These are phyloP conservation scores for Urechis unicinctus DNA, from an alignment of 2,888 invertebrate species.

Conservation along the genomic window DNA sequence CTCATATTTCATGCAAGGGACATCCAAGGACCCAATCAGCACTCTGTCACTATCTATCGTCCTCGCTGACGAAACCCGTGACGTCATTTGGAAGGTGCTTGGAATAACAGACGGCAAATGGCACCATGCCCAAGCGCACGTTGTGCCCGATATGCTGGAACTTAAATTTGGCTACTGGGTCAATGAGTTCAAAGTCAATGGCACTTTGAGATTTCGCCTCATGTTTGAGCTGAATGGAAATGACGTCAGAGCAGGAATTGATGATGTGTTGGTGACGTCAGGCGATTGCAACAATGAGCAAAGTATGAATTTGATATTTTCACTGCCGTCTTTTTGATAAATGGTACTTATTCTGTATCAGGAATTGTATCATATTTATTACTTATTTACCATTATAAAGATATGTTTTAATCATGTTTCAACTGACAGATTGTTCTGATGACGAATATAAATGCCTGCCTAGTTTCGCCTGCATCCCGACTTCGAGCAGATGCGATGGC, in stretches of 20 bases:
- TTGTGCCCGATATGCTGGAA: background rate
- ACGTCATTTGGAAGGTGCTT: conserved; percentile 17
- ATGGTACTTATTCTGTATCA: too few relatives aligned
- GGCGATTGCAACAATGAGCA: conserved; percentile 8
- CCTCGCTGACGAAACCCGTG: background rate
- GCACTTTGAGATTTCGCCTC: conserved; percentile 5
- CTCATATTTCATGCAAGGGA: conserved; percentile 13
- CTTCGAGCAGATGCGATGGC: conserved; percentile 12
- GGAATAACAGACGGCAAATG: conserved; percentile 13
- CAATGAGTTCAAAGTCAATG: background rate
- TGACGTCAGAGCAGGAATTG: conserved; percentile 14
- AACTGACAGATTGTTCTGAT: conserved; percentile 13
- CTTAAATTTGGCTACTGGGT: background rate
- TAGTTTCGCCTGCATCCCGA: conserved; percentile 14
- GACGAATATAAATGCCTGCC: conserved; percentile 13
- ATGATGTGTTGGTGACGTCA: conserved; percentile 10
- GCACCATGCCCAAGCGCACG: conserved; percentile 14
- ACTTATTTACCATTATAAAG: background rate
- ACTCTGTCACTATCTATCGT: conserved; percentile 6
- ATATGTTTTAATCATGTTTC: background rate
- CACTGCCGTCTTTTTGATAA: too few relatives aligned
- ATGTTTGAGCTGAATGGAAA: conserved; percentile 16
- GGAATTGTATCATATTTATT: too few relatives aligned
- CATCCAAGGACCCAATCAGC: background rate
- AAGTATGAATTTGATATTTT: conserved; percentile 5